Evolutionary conservation across 2,888 invertebrate species (phyloP).

Genomic region (Neuroscelio doddi): DNA sequence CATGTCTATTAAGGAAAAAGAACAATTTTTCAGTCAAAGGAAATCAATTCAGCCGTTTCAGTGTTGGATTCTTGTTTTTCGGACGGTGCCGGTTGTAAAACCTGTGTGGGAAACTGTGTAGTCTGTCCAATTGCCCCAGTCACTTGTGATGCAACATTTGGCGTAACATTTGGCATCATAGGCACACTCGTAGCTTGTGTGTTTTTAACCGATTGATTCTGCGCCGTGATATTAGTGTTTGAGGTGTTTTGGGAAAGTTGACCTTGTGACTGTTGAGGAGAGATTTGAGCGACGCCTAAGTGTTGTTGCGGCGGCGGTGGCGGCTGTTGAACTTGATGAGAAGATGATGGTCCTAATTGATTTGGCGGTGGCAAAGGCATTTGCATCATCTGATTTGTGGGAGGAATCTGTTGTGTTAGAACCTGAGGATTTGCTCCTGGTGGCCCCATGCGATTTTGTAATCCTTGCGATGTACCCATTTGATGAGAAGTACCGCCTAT

Average conservation of each 20-base stretch:
- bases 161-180: neutral
- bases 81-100: slow-evolving; percentile 43
- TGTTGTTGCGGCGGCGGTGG: neutral
- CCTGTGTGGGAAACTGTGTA: slow-evolving; percentile 19
- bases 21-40: slow-evolving; percentile 78
- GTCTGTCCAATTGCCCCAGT: slow-evolving; percentile 7
- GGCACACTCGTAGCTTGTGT: slow-evolving; percentile 9
- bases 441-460: slow-evolving; percentile 45
- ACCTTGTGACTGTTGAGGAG: too few relatives aligned
- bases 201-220: slow-evolving; percentile 25
- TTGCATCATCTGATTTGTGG: slow-evolving; percentile 56
- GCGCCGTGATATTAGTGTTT: slow-evolving; percentile 25
- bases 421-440: slow-evolving; percentile 43
- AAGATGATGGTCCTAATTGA: slow-evolving; percentile 19
- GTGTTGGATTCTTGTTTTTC: slow-evolving; percentile 71
- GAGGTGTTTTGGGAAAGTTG: slow-evolving; percentile 6
- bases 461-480: slow-evolving; percentile 27
- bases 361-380: slow-evolving; percentile 46
- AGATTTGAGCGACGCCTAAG: too few relatives aligned
- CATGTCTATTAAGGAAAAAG: slow-evolving; percentile 5
- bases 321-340: slow-evolving; percentile 6
- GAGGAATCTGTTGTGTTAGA: slow-evolving; percentile 29
- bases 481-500: slow-evolving; percentile 40
- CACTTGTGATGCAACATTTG: slow-evolving; percentile 27
- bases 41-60: slow-evolving; percentile 85